A percentile compares a stretch with the other conserved stretches of the same genome.
phyloP scores from a whole-genome alignment of 2,888 invertebrate genomes.

The Mesodorylaimus sp. region DNA sequence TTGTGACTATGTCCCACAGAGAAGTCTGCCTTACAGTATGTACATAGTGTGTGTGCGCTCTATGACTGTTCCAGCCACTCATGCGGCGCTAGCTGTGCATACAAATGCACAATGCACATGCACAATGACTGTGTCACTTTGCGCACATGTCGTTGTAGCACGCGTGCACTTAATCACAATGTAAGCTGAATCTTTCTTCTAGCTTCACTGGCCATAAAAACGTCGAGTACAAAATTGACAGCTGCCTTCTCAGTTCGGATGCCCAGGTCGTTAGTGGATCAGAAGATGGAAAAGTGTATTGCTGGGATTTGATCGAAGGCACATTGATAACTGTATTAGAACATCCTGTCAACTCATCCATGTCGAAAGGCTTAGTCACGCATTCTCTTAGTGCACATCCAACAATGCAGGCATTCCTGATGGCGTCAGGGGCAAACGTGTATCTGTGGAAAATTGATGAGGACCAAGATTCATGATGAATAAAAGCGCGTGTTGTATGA shows the following conservation, averaged over 20 bases:
- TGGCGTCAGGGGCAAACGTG: conserved; percentile 6
- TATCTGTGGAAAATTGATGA: conserved; percentile 7
- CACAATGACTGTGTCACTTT: too few species aligned
- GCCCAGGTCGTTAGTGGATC: conserved; percentile 73
- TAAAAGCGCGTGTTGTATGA: neutral
- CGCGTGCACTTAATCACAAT: too few species aligned
- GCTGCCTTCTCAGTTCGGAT: conserved; percentile 62
- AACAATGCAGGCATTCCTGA: neutral
- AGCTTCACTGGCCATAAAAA: conserved; percentile 65
- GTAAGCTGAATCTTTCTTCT: conserved; percentile 11
- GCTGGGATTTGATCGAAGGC: conserved; percentile 67
- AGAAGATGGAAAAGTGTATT: conserved; percentile 59
- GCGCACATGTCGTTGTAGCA: too few species aligned
- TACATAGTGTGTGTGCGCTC: too few species aligned
- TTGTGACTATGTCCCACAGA: too few species aligned
- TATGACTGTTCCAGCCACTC: too few species aligned
- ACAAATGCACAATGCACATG: too few species aligned
- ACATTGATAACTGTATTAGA: neutral
- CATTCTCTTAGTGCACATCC: conserved; percentile 10
- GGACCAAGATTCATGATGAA: neutral
- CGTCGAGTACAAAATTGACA: conserved; percentile 66
- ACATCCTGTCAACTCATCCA: neutral
- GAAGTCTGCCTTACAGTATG: too few species aligned
- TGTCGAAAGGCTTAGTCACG: neutral
- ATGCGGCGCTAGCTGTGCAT: too few species aligned